Evolutionary conservation across 92 coral and sea anemone genomes (phyloP).

Genomic region (Pocillopora grandis): DNA sequence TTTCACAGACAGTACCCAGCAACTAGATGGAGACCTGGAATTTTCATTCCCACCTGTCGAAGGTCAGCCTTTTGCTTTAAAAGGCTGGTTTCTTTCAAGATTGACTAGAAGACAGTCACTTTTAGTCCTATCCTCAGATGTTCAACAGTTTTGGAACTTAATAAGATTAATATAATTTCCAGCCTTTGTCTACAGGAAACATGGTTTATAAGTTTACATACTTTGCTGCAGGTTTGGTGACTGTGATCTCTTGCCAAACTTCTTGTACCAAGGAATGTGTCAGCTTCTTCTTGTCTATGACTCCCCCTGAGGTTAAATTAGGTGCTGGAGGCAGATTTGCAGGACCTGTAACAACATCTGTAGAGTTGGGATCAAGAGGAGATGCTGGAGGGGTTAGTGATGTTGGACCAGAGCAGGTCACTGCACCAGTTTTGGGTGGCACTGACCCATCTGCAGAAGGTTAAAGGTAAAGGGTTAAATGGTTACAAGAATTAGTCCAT

Average conservation of each 20-base stretch:
- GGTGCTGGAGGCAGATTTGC: slow-evolving; percentile 32
- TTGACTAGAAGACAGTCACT: too few species aligned
- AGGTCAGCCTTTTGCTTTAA: too few species aligned
- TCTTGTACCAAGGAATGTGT: slow-evolving; percentile 90
- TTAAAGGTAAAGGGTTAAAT: slow-evolving; percentile 44
- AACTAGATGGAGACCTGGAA: too few species aligned
- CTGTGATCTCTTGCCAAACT: slow-evolving; percentile 88
- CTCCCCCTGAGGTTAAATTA: slow-evolving; percentile 34
- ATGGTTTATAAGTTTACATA: background rate
- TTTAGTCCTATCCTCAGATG: too few species aligned
- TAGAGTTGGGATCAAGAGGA: slow-evolving; percentile 80
- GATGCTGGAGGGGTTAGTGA: slow-evolving; percentile 97
- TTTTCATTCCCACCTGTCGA: too few species aligned
- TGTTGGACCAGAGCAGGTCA: slow-evolving; percentile 64
- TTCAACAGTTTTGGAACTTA: too few species aligned
- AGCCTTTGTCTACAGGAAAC: too few species aligned
- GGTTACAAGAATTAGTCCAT: slow-evolving; percentile 22
- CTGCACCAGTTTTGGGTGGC: slow-evolving; percentile 40
- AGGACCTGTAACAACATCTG: slow-evolving; percentile 67
- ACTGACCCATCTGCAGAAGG: slow-evolving; percentile 48
- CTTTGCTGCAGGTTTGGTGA: slow-evolving; percentile 64
- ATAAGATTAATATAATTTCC: too few species aligned
- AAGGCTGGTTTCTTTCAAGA: too few species aligned
- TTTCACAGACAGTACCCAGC: too few species aligned
- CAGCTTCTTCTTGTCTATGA: slow-evolving; percentile 76